phyloP scores from a whole-genome alignment of 1,140 invertebrate genomes.

The Cardiocondyla obscurior region DNA sequence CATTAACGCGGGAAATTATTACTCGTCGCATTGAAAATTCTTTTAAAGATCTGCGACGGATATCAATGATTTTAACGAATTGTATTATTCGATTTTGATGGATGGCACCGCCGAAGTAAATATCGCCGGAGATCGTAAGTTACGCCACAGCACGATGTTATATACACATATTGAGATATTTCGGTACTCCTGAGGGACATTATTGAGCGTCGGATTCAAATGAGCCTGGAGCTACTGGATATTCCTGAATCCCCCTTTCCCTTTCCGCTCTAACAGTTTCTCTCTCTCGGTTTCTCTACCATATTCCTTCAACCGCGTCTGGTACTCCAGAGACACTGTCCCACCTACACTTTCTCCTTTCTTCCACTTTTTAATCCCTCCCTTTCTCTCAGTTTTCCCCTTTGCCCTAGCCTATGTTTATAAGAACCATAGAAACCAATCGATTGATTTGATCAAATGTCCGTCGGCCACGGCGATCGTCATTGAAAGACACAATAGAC shows the following conservation, averaged over 20 bases:
- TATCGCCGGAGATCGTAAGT: conserved; percentile 26
- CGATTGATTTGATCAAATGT: conserved; percentile 81
- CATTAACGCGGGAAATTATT: background rate
- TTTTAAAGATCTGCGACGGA: background rate
- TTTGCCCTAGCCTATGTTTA: conserved; percentile 62
- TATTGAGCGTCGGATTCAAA: conserved; percentile 79
- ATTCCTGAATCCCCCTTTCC: conserved; percentile 45
- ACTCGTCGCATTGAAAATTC: background rate
- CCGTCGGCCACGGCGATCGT: conserved; percentile 78
- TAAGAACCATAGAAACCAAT: conserved; percentile 77
- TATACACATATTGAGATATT: conserved; percentile 70
- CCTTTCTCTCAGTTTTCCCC: conserved; percentile 33
- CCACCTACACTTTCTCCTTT: conserved; percentile 7
- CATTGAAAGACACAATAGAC: conserved; percentile 78
- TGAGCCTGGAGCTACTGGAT: conserved; percentile 74
- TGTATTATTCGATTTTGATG: conserved; percentile 62
- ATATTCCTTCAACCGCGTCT: background rate
- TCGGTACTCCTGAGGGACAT: conserved; percentile 75
- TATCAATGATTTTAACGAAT: conserved; percentile 10
- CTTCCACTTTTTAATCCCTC: background rate
- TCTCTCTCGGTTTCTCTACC: background rate
- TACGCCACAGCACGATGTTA: conserved; percentile 24
- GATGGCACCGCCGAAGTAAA: conserved; percentile 42
- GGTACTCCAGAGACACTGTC: conserved; percentile 23
- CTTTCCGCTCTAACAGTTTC: conserved; percentile 19